A percentile compares a stretch with the other conserved stretches of the same genome.
Conservation (phyloP, 92 coral and sea anemone genomes). For the Phymanthus crucifer region DNA sequence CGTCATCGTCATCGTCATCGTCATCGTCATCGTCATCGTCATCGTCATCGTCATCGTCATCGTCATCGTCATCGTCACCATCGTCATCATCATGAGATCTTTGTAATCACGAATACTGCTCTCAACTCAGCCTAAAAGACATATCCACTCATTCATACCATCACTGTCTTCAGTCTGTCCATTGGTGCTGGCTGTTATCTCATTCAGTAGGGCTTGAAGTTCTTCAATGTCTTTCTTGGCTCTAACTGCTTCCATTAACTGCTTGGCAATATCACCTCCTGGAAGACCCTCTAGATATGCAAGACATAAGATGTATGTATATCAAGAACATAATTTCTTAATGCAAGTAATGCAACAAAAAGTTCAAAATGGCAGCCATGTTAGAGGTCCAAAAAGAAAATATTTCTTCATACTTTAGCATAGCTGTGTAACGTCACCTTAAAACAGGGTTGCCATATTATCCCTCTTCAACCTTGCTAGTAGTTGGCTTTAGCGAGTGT, state of each 20-base stretch:
- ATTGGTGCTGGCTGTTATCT: conserved; percentile 66
- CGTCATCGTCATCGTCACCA: too few species aligned
- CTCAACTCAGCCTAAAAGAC: background rate
- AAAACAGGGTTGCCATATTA: background rate
- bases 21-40: too few species aligned
- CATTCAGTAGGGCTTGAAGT: conserved; percentile 75
- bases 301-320: background rate
- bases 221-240: conserved; percentile 93
- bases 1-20: too few species aligned
- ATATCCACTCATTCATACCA: conserved; percentile 1
- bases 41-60: too few species aligned
- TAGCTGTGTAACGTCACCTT: background rate
- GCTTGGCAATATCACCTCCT: conserved; percentile 87
- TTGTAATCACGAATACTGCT: too few species aligned
- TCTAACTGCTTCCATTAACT: conserved; percentile 81
- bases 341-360: too few species aligned
- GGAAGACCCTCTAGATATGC: conserved; percentile 61
- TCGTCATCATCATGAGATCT: too few species aligned
- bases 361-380: too few species aligned
- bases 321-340: too few species aligned
- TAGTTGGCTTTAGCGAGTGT: background rate
- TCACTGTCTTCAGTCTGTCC: conserved; percentile 60
- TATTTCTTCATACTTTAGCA: background rate
- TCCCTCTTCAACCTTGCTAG: background rate
- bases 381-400: too few species aligned